Evolutionary conservation across 37 sponge, comb jelly and placozoan species (phyloP).

Genomic region (Aplysina aerophoba): DNA sequence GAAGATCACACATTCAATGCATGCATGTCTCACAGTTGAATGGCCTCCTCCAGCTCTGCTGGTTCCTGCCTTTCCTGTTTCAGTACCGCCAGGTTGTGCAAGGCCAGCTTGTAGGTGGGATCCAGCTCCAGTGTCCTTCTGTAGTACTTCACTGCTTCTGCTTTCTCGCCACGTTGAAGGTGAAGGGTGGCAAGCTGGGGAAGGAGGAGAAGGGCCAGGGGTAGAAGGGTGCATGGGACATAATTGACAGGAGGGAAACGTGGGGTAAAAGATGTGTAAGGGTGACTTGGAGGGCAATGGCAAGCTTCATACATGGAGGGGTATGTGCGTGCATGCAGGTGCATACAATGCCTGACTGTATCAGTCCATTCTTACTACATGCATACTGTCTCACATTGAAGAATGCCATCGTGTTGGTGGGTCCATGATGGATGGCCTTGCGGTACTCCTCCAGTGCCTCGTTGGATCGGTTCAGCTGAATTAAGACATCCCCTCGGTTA

Average conservation of each 20-base stretch:
- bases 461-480: constrained; percentile 40
- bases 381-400: constrained; percentile 8
- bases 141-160: constrained; percentile 34
- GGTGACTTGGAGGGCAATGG: too few species aligned
- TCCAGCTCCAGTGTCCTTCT: constrained; percentile 33
- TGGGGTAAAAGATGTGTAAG: too few species aligned
- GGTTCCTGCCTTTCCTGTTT: constrained; percentile 2
- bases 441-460: constrained; percentile 47
- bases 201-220: too few species aligned
- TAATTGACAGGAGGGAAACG: too few species aligned
- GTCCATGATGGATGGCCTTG: constrained; percentile 15
- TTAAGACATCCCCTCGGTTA: constrained; percentile 57
- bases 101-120: constrained; percentile 24
- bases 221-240: too few species aligned
- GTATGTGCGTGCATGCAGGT: not conserved
- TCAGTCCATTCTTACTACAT: not conserved
- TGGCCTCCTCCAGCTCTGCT: constrained; percentile 18
- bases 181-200: constrained; percentile 52
- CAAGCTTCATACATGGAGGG: not conserved
- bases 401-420: constrained; percentile 8
- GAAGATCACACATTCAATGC: too few species aligned
- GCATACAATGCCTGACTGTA: too few species aligned
- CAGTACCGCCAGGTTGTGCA: constrained; percentile 29
- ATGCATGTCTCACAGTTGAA: not conserved
- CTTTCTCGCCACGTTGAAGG: constrained; percentile 30